These are phyloP conservation scores for Syritta pipiens DNA, from an alignment of 2,888 invertebrate species.

Conservation along the genomic window DNA sequence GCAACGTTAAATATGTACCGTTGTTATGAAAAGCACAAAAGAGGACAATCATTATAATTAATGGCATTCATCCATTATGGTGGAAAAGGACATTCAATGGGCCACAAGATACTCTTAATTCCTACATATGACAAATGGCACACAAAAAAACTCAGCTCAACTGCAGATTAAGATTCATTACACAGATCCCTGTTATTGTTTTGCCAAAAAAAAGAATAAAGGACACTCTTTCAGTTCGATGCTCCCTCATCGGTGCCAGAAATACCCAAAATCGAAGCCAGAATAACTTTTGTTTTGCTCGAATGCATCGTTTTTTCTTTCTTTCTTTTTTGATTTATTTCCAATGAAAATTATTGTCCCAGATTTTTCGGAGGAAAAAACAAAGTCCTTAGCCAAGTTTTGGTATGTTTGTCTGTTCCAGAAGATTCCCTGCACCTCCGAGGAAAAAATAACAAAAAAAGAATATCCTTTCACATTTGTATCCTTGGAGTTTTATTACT, in stretches of 20 bases:
- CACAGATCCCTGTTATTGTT: neutral
- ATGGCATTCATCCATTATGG: neutral
- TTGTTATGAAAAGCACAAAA: neutral
- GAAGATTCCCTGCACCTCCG: too few species aligned
- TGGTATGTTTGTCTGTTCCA: too few species aligned
- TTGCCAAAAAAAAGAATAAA: neutral
- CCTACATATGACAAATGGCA: neutral
- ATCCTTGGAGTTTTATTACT: constrained; percentile 32
- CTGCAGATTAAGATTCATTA: neutral
- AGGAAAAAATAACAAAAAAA: constrained; percentile 4
- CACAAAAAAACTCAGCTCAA: too few species aligned
- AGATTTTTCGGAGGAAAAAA: too few species aligned
- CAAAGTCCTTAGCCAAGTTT: too few species aligned
- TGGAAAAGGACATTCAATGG: too few species aligned
- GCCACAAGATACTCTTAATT: too few species aligned
- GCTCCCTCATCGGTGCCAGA: neutral
- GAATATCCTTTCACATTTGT: constrained; percentile 6
- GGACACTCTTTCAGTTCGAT: neutral
- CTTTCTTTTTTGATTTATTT: too few species aligned
- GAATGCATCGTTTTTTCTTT: too few species aligned
- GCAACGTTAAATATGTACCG: neutral
- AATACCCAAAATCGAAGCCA: too few species aligned
- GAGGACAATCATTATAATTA: neutral
- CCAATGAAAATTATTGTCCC: too few species aligned
- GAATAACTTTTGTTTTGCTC: too few species aligned